Evolutionary conservation across 2,113 vertebrate genomes (phyloP), one percentile per base, ranked within the genome.

Genomic region (Amia ocellicauda): DNA sequence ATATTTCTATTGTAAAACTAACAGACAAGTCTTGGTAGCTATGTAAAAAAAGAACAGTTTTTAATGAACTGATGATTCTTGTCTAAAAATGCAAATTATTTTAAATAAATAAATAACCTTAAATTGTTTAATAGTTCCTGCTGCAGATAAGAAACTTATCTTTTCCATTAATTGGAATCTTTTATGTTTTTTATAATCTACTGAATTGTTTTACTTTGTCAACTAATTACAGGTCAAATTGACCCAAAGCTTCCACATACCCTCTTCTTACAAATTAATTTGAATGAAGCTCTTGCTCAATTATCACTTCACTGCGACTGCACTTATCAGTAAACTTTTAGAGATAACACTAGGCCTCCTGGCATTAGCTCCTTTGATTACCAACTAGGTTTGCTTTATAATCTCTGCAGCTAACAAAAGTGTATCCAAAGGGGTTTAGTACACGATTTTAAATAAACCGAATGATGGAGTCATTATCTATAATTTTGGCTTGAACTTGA

Each of bases 291-390:
- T 57, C 20, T 27, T 20, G 50, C 56, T 74, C 50, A 64, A 69
- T 66, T 66, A 58, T 59, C 20, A 40, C 55, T 28, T 66, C 13
- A 13, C 47, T 27, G 28, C 74, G 45, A 66, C 27, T 62, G 64
- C 24, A 60, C 64, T 64, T 41, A 36, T 41, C 53, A 51, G 54
- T 63, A 53, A 24, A 36, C 57, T 40, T 58, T 49, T 57, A 58
- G 49, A 57, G 58, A 65, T 51, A 60, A 65, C 52, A 45, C 27
- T 40, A 41, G 62, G 31, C 52, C 54, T 60, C 62, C 66, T 13
- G 29, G 17, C 23, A 60, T 58, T 52, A 24, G 40, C 58, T 52
- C n/a, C 5, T 9, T 63, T 75, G 65, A 80, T 78, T 76, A 71
- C 45, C 72, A 54, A 52, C 45, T 51, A 20, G 23, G 13, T 52